phyloP scores from a whole-genome alignment of 2,888 invertebrate species.

The Campaea margaritaria region DNA sequence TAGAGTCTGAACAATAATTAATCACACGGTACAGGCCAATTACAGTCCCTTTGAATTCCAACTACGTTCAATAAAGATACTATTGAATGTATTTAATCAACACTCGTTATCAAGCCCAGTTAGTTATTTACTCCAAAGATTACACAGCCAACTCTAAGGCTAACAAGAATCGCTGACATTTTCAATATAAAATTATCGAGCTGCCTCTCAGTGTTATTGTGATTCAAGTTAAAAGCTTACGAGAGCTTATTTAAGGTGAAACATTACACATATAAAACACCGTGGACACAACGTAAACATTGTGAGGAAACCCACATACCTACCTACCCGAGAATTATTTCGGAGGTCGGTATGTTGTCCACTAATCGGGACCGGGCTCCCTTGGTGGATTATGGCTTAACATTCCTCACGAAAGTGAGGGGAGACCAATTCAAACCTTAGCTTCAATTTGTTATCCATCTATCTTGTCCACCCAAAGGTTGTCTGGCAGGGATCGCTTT shows the following conservation, averaged over 20 bases:
- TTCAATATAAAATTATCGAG: slow-evolving; percentile 37
- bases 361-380: too few relatives aligned
- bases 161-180: slow-evolving; percentile 38
- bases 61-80: slow-evolving; percentile 15
- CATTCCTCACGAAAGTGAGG: too few relatives aligned
- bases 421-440: too few relatives aligned
- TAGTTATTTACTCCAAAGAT: slow-evolving; percentile 38
- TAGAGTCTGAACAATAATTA: neutral
- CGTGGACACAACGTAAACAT: too few relatives aligned
- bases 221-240: slow-evolving; percentile 9
- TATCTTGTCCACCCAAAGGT: too few relatives aligned
- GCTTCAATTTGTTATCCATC: too few relatives aligned
- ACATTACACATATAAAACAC: too few relatives aligned
- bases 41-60: slow-evolving; percentile 14
- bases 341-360: too few relatives aligned
- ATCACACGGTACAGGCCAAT: slow-evolving; percentile 16
- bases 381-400: too few relatives aligned
- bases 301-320: too few relatives aligned
- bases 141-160: slow-evolving; percentile 34
- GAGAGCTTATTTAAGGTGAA: neutral
- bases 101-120: slow-evolving; percentile 20
- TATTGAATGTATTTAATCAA: slow-evolving; percentile 27
- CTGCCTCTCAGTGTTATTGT: slow-evolving; percentile 20
- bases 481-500: too few relatives aligned
- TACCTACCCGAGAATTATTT: too few relatives aligned